These are phyloP conservation scores for Climacteris rufus DNA, from an alignment of 2,113 vertebrate genomes.

Conservation along the genomic window DNA sequence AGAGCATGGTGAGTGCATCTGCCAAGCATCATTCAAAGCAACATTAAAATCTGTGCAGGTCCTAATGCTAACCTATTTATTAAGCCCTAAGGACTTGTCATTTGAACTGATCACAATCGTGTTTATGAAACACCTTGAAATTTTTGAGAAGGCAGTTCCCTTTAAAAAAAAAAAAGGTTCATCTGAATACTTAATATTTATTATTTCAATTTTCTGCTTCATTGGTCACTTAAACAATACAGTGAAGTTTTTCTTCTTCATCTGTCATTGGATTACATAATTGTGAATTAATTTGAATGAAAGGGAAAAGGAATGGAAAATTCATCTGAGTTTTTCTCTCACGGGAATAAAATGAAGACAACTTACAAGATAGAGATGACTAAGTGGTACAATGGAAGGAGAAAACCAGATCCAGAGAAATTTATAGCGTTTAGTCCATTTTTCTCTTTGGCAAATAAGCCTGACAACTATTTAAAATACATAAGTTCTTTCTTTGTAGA, in stretches of 20 bases:
- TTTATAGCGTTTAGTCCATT: background rate
- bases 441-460: background rate
- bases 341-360: background rate
- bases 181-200: background rate
- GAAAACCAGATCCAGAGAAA: background rate
- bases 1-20: background rate
- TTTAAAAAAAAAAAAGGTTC: too few species aligned
- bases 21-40: background rate
- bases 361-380: background rate
- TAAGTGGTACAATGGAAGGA: background rate
- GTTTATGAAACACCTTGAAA: background rate
- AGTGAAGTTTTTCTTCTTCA: background rate
- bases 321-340: background rate
- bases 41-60: background rate
- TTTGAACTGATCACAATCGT: background rate
- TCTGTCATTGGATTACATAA: background rate
- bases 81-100: background rate
- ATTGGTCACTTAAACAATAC: background rate
- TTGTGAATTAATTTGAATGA: background rate
- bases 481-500: background rate
- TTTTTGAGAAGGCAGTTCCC: background rate
- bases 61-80: background rate
- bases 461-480: background rate
- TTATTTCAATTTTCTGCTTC: background rate
- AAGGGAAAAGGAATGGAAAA: background rate